Base-by-base conservation (phyloP, 2,797 vertebrate genomes). In the Allobates femoralis region DNA sequence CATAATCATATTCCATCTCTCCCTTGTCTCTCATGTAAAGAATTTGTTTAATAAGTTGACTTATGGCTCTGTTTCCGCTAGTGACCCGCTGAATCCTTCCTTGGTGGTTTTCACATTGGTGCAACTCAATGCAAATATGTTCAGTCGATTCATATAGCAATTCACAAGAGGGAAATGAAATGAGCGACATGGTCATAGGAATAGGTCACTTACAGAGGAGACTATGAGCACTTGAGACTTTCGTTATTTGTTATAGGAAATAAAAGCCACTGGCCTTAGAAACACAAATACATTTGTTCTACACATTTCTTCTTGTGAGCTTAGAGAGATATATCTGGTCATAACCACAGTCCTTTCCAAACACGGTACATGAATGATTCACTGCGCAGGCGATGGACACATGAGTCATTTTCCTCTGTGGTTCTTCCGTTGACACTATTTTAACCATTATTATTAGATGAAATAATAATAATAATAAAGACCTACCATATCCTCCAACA, bases 321-420 rank as follows among this genome's bases (percentile, higher is more conserved):
- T 50, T 26, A 74, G 71, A 50, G 71, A 26, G 58, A 32, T 19
- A 80, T 62, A 46, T 58, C 26, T 62, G 37, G 34, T 50, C 46
- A 50, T 30, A 14, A 46, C 56, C 78, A 46, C 34, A 46, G 2
- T 80, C 30, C 28, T 23, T 28, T 79, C 78, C 78, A 80, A 80
- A 64, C 37, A 80, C 37, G 64, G 64, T 37, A 80, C 51, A 14
- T 3, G 26, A 56, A 21, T 77, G 75, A 55, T 56, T 77, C 75
- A 55, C 78, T 26, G 34, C 30, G 58, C 77, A 3, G 32, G 12
- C 58, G 28, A 28, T 64, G 75, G 30, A 56, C 53, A 18, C 18
- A 46, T 80, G 78, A 80, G 21, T 80, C 58, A 80, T 80, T 64
- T 80, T 80, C 58, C 78, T n/a, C 18, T 64, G 55, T 50, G 23